A percentile compares a stretch with the other conserved stretches of the same genome.
Evolutionary conservation across 2,888 invertebrate species (phyloP).

Genomic region (Pseudoips prasinana): DNA sequence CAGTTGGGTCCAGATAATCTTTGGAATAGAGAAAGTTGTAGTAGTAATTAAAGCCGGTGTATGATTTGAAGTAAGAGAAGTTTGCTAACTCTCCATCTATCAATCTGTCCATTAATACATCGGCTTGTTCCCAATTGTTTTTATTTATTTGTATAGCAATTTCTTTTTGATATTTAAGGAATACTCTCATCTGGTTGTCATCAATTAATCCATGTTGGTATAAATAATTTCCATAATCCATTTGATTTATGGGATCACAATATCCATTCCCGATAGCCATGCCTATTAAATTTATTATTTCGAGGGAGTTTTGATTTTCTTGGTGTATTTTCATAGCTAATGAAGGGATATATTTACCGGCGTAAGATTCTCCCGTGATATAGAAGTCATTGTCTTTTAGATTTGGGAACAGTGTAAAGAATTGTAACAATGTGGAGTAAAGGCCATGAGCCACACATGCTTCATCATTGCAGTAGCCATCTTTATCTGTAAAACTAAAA

Average conservation of each 20-base stretch:
- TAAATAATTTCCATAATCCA: slow-evolving; percentile 75
- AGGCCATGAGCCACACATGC: slow-evolving; percentile 79
- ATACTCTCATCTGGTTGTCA: slow-evolving; percentile 75
- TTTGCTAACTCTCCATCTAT: slow-evolving; percentile 70
- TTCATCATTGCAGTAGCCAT: slow-evolving; percentile 81
- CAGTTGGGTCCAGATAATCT: slow-evolving; percentile 64
- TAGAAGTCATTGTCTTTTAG: slow-evolving; percentile 79
- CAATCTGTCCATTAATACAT: slow-evolving; percentile 85
- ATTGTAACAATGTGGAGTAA: slow-evolving; percentile 77
- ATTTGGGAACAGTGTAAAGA: slow-evolving; percentile 82
- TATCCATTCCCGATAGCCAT: slow-evolving; percentile 78
- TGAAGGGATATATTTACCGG: slow-evolving; percentile 79
- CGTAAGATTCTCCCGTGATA: slow-evolving; percentile 84
- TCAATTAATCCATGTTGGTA: slow-evolving; percentile 80
- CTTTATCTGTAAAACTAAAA: slow-evolving; percentile 83
- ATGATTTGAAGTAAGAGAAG: slow-evolving; percentile 80
- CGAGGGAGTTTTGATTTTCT: slow-evolving; percentile 49
- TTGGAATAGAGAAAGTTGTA: slow-evolving; percentile 85
- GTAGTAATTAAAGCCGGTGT: slow-evolving; percentile 88
- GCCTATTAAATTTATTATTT: slow-evolving; percentile 75
- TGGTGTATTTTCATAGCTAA: slow-evolving; percentile 77
- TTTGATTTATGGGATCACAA: slow-evolving; percentile 74
- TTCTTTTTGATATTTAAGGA: slow-evolving; percentile 82
- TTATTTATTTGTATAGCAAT: slow-evolving; percentile 81
- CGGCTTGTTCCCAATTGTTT: slow-evolving; percentile 85